Evolutionary conservation across 2,113 vertebrate genomes (phyloP).

Genomic region (Sapajus apella): DNA sequence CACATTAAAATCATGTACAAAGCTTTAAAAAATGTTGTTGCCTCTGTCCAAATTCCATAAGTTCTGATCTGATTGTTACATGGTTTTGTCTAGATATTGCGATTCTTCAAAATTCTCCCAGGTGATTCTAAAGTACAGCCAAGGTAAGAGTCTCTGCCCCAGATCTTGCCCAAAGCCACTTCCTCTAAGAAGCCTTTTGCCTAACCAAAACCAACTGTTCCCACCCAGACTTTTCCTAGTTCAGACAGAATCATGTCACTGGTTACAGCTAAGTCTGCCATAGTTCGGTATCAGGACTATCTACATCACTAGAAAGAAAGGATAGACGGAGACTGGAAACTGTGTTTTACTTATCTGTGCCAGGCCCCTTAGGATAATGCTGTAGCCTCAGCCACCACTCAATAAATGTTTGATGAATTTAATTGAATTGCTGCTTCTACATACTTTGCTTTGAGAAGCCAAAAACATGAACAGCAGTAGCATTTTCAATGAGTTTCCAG

Average conservation of each 20-base stretch:
- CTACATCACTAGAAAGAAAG: background rate
- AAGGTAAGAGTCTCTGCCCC: background rate
- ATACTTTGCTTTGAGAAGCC: background rate
- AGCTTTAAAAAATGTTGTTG: background rate
- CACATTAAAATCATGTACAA: background rate
- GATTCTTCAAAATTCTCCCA: background rate
- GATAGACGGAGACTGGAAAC: background rate
- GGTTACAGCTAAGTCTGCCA: background rate
- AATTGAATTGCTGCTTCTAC: conserved; percentile 48
- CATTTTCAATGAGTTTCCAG: background rate
- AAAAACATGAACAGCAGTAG: conserved; percentile 7
- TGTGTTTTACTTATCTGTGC: background rate
- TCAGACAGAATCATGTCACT: background rate
- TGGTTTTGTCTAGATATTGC: background rate
- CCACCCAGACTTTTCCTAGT: background rate
- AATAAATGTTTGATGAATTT: conserved; percentile 48
- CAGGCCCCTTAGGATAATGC: background rate
- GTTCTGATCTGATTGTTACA: background rate
- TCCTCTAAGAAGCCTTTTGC: background rate
- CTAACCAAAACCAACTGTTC: background rate
- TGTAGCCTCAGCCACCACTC: conserved; percentile 23
- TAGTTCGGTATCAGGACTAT: background rate
- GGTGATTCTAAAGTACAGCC: background rate
- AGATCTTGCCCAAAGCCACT: background rate
- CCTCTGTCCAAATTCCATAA: background rate